A percentile compares a stretch with the other conserved stretches of the same genome.
Evolutionary conservation across 1,140 invertebrate genomes (phyloP).

Genomic region (Ceratitis capitata): DNA sequence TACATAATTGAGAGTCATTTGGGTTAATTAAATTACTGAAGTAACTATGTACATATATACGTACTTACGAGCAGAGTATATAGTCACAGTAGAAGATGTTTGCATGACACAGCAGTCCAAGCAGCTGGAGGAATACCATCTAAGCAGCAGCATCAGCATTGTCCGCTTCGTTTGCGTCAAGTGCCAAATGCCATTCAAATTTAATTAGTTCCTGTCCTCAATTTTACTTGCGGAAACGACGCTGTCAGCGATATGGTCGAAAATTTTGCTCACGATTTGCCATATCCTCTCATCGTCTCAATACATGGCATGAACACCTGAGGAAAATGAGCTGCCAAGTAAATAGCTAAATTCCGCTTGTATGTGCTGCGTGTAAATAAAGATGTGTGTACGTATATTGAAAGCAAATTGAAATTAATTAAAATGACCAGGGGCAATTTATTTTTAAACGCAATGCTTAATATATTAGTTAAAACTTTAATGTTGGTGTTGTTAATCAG

Average conservation of each 20-base stretch:
- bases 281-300: not conserved
- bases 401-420: no score
- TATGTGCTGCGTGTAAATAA: no score
- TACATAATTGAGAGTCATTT: not conserved
- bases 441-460: no score
- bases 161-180: not conserved
- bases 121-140: not conserved
- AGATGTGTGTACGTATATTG: no score
- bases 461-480: no score
- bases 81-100: not conserved
- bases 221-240: not conserved
- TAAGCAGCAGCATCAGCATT: not conserved
- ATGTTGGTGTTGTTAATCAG: no score
- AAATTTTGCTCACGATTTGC: not conserved
- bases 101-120: not conserved
- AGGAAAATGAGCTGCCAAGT: no score
- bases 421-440: no score
- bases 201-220: conserved; percentile 2
- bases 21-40: not conserved
- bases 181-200: conserved; percentile 18
- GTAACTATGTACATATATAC: not conserved
- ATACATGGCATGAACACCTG: not conserved
- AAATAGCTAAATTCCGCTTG: no score
- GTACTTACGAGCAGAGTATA: no score
- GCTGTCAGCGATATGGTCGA: not conserved